phyloP scores from a whole-genome alignment of 30 jellyfish, hydroid and myxozoan genomes.

The Turritopsis rubra region DNA sequence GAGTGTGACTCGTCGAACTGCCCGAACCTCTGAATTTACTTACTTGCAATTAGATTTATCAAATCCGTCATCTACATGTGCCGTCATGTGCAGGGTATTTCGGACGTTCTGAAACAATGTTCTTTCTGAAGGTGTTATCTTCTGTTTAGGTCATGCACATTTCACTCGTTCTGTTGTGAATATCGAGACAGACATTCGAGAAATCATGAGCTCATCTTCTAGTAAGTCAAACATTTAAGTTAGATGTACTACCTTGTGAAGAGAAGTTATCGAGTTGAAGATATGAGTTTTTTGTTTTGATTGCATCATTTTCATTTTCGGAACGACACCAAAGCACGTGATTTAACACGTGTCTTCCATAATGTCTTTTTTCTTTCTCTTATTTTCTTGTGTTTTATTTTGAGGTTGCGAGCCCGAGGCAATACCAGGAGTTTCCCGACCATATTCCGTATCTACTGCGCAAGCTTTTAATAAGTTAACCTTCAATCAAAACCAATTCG shows the following conservation, averaged over 20 bases:
- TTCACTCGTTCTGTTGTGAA: constrained; percentile 17
- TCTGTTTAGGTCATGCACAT: background rate
- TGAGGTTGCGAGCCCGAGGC: constrained; percentile 26
- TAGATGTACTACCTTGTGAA: no score
- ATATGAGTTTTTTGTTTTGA: no score
- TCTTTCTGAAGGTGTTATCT: background rate
- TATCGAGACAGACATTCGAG: constrained; percentile 4
- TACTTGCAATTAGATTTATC: no score
- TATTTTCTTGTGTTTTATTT: background rate
- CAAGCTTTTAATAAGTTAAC: constrained; percentile 58
- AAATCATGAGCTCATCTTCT: constrained; percentile 1
- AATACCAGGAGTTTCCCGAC: constrained; percentile 25
- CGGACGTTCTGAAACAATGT: background rate
- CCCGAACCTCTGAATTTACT: no score
- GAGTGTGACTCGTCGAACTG: no score
- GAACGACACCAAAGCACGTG: no score
- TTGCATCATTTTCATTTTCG: no score
- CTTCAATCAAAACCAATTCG: constrained; percentile 66
- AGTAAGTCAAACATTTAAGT: constrained; percentile 14
- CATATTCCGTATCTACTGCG: constrained; percentile 65
- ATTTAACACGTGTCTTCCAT: no score
- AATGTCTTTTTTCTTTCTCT: background rate
- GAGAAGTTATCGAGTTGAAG: no score
- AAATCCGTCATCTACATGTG: no score
- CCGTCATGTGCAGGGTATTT: no score